Conservation (phyloP, 1,140 invertebrate species). For the Pinna nobilis region DNA sequence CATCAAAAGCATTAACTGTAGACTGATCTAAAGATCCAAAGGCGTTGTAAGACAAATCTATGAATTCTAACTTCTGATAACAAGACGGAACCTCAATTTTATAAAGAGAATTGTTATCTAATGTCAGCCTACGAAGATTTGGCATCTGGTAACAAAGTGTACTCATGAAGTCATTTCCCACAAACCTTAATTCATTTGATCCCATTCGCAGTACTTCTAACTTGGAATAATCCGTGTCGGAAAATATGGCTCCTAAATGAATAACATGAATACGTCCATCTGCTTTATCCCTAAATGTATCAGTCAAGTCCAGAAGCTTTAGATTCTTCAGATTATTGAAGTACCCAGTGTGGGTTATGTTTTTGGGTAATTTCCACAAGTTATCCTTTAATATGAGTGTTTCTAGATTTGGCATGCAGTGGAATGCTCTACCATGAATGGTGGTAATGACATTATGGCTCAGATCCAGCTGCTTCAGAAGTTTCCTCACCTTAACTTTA, state of each 20-base stretch:
- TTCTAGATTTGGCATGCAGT: slow-evolving; percentile 35
- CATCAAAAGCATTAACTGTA: slow-evolving; percentile 9
- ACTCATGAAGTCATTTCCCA: neutral
- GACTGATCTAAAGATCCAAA: slow-evolving; percentile 4
- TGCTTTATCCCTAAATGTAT: slow-evolving; percentile 9
- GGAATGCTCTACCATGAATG: slow-evolving; percentile 39
- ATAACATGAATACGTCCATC: neutral
- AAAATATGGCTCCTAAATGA: neutral
- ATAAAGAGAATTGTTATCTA: neutral
- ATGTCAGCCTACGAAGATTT: neutral
- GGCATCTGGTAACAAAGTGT: slow-evolving; percentile 18
- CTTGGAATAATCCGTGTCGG: neutral
- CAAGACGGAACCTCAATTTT: neutral
- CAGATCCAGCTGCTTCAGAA: slow-evolving; percentile 38
- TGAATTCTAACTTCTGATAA: slow-evolving; percentile 9
- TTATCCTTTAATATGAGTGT: slow-evolving; percentile 37
- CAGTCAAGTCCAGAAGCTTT: slow-evolving; percentile 2
- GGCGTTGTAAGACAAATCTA: slow-evolving; percentile 24
- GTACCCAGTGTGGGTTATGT: slow-evolving; percentile 15
- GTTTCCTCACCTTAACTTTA: neutral
- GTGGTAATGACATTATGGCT: slow-evolving; percentile 25
- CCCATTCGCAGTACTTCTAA: slow-evolving; percentile 18
- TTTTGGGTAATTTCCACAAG: slow-evolving; percentile 18
- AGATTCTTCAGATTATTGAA: slow-evolving; percentile 22
- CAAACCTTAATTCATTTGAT: slow-evolving; percentile 13